Evolutionary conservation across 1,140 invertebrate genomes (phyloP).

Genomic region (Drosophila parabipectinata): DNA sequence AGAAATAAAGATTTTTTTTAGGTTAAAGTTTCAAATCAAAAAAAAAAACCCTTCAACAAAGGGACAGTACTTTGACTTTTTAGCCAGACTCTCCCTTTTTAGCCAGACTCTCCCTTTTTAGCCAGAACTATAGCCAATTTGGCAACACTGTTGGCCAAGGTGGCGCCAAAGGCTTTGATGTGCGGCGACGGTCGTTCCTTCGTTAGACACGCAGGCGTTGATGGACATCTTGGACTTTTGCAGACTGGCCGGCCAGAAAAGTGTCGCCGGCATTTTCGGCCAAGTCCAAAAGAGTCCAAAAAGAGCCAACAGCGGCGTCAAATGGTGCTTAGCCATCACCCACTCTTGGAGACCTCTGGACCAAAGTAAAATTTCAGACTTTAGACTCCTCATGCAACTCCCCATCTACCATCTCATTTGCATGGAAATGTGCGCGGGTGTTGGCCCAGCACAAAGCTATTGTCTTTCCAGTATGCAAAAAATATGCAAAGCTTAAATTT

Average conservation of each 20-base stretch:
- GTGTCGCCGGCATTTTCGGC: constrained; percentile 50
- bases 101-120: constrained; percentile 1
- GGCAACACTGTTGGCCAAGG: constrained; percentile 32
- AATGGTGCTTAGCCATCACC: constrained; percentile 79
- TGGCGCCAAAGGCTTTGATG: constrained; percentile 80
- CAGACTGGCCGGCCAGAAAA: constrained; percentile 46
- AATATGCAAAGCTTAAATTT: constrained; percentile 81
- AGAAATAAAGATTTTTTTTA: no score
- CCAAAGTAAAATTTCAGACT: constrained; percentile 12
- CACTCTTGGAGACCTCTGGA: constrained; percentile 50
- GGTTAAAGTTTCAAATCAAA: no score
- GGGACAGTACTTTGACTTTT: background rate
- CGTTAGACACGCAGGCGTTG: constrained; percentile 81
- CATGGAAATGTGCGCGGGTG: constrained; percentile 81
- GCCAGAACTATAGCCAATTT: background rate
- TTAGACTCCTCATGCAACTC: constrained; percentile 33
- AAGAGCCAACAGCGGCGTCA: constrained; percentile 55
- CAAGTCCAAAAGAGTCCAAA: constrained; percentile 39
- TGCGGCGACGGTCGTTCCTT: constrained; percentile 62
- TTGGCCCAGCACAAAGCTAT: constrained; percentile 71
- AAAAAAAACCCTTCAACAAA: no score
- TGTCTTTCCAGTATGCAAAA: constrained; percentile 69
- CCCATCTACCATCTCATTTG: constrained; percentile 60
- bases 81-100: background rate
- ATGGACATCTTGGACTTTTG: constrained; percentile 72